A percentile compares a stretch with the other conserved stretches of the same genome.
These are phyloP conservation scores for Corbicula japonica DNA, from an alignment of 2,888 invertebrate species.

Conservation along the genomic window DNA sequence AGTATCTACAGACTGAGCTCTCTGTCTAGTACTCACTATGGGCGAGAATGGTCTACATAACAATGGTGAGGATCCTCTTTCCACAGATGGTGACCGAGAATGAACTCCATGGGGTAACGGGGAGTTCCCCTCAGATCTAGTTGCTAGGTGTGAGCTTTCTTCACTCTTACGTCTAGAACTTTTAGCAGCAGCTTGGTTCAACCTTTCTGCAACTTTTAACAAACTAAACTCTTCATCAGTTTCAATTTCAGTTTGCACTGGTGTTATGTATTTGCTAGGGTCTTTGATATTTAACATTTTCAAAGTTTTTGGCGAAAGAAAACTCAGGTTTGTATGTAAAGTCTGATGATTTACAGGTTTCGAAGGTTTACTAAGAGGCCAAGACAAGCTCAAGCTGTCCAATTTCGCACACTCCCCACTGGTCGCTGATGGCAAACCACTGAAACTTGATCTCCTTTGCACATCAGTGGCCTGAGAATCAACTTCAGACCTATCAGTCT, in stretches of 20 bases:
- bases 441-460: constrained; percentile 50
- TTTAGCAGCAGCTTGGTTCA: constrained; percentile 81
- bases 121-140: constrained; percentile 17
- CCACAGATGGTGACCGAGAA: constrained; percentile 63
- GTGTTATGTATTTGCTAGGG: constrained; percentile 66
- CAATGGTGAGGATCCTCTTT: constrained; percentile 47
- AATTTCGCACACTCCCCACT: constrained; percentile 3
- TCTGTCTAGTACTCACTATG: constrained; percentile 1
- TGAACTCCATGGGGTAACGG: constrained; percentile 12
- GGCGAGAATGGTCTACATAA: constrained; percentile 26
- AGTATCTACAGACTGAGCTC: constrained; percentile 47
- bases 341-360: constrained; percentile 16
- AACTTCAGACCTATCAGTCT: neutral
- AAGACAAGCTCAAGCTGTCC: constrained; percentile 64
- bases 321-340: constrained; percentile 60
- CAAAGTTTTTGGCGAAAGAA: constrained; percentile 79
- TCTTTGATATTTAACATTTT: constrained; percentile 77
- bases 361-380: constrained; percentile 58
- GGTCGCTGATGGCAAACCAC: constrained; percentile 24
- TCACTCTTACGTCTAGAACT: constrained; percentile 52
- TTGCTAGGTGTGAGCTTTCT: too few species aligned
- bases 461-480: neutral
- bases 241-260: constrained; percentile 36
- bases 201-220: constrained; percentile 78
- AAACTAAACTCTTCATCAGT: constrained; percentile 72